Evolutionary conservation across 2,113 vertebrate genomes (phyloP).

Genomic region (Oceanodroma tethys): DNA sequence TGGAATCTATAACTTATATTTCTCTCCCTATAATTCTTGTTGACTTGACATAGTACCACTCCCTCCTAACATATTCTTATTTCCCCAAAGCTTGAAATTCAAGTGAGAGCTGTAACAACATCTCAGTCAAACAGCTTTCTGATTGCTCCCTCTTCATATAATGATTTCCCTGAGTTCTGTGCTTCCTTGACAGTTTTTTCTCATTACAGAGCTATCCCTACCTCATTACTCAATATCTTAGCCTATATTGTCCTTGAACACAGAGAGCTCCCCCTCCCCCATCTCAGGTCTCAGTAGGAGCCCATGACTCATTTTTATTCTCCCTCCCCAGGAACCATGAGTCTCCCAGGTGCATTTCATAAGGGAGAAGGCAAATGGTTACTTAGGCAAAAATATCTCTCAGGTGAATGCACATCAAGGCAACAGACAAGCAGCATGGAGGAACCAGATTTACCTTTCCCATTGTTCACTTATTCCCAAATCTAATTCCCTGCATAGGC

Average conservation of each 20-base stretch:
- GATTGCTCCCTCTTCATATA: neutral
- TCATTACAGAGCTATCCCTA: conserved; percentile 4
- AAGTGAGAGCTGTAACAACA: conserved; percentile 7
- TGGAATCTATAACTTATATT: neutral
- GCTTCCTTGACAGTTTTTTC: conserved; percentile 40
- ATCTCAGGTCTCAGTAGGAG: neutral
- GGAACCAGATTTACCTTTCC: conserved; percentile 10
- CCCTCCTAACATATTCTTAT: neutral
- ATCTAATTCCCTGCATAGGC: neutral
- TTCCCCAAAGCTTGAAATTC: conserved; percentile 14
- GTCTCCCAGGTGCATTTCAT: conserved; percentile 39
- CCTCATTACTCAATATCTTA: conserved; percentile 3
- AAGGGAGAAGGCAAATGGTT: neutral
- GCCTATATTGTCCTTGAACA: neutral
- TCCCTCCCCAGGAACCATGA: neutral
- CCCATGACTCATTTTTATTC: conserved; percentile 30
- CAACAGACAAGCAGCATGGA: neutral
- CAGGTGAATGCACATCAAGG: neutral
- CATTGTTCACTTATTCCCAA: conserved; percentile 35
- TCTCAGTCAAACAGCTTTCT: neutral
- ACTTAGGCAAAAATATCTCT: conserved; percentile 3
- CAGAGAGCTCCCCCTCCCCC: neutral
- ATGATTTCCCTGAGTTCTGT: neutral
- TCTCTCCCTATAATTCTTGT: conserved; percentile 21
- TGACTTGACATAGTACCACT: conserved; percentile 11